phyloP scores from a whole-genome alignment of 2,797 vertebrate species.

The Cyclopterus lumpus region DNA sequence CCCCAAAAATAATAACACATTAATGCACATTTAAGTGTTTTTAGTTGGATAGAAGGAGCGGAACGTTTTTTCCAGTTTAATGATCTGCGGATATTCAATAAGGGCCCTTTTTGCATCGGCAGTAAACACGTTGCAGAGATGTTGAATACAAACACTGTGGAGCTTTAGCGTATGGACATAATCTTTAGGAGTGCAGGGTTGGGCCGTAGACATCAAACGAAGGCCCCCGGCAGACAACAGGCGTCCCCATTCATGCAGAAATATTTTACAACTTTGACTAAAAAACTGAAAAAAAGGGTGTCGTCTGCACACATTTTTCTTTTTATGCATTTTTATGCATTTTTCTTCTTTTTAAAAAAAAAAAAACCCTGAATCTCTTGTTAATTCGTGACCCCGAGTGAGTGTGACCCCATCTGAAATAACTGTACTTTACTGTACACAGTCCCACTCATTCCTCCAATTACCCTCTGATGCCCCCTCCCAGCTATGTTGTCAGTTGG shows the following conservation, averaged over 20 bases:
- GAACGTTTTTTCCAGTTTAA: too few species aligned
- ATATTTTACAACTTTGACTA: neutral
- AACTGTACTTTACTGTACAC: slow-evolving; percentile 56
- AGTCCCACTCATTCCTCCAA: slow-evolving; percentile 47
- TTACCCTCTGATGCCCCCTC: slow-evolving; percentile 47
- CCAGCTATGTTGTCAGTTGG: slow-evolving; percentile 76
- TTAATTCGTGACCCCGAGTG: slow-evolving; percentile 2
- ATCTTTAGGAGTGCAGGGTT: neutral
- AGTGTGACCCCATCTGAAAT: slow-evolving; percentile 34
- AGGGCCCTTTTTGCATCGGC: neutral
- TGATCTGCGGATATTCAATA: too few species aligned
- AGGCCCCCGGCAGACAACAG: neutral
- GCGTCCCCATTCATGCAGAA: neutral
- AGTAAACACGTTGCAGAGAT: neutral
- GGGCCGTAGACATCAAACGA: neutral
- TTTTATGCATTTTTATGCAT: neutral
- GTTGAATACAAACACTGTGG: neutral
- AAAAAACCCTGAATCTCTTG: neutral
- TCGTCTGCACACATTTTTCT: slow-evolving; percentile 7
- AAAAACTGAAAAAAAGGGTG: neutral
- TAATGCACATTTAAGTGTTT: neutral
- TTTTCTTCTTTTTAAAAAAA: neutral
- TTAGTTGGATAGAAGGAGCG: neutral
- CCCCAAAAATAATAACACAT: neutral
- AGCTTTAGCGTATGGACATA: neutral